Conservation (phyloP, 1,140 invertebrate genomes). For the Polyergus mexicanus region DNA sequence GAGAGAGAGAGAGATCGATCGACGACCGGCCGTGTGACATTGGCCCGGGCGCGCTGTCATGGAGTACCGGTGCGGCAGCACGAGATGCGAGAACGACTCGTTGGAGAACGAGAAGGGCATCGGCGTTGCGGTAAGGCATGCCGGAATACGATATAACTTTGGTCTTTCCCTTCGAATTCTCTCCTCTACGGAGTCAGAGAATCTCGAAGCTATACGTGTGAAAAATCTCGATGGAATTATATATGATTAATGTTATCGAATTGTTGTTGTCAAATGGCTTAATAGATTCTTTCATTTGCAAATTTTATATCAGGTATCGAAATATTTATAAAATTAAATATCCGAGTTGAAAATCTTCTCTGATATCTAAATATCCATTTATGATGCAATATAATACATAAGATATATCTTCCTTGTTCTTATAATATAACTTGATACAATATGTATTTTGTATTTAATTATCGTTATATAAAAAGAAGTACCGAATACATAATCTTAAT, state of each 20-base stretch:
- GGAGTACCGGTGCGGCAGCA: slow-evolving; percentile 79
- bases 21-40: slow-evolving; percentile 63
- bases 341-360: not conserved
- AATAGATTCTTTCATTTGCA: not conserved
- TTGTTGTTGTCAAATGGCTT: not conserved
- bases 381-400: too few relatives aligned
- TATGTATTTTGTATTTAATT: too few relatives aligned
- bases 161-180: not conserved
- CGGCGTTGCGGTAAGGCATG: slow-evolving; percentile 78
- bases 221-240: not conserved
- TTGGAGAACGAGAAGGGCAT: slow-evolving; percentile 80
- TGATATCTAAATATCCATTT: not conserved
- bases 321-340: not conserved
- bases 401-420: too few relatives aligned
- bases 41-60: slow-evolving; percentile 71
- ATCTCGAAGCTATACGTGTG: not conserved
- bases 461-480: too few relatives aligned
- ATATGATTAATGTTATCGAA: not conserved
- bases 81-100: slow-evolving; percentile 80
- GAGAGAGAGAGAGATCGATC: slow-evolving; percentile 75
- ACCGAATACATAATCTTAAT: not conserved
- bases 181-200: not conserved
- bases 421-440: too few relatives aligned
- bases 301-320: not conserved
- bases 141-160: not conserved